phyloP scores from a whole-genome alignment of 2,797 vertebrate genomes.

The Sebastiscus tertius region DNA sequence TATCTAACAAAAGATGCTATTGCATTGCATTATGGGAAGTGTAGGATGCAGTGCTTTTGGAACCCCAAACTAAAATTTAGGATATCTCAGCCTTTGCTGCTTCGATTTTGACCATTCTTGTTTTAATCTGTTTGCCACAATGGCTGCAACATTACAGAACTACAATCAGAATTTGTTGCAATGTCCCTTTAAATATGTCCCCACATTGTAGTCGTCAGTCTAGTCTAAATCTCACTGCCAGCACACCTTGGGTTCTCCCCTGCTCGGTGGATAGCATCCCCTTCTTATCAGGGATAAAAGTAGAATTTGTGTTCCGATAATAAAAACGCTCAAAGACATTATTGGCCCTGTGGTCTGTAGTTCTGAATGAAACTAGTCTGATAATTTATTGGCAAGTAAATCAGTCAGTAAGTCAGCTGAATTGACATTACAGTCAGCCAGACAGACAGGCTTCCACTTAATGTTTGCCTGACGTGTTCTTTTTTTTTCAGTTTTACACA shows the following conservation, averaged over 20 bases:
- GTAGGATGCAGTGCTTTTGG: background rate
- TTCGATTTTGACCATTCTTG: background rate
- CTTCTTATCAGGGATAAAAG: slow-evolving; percentile 26
- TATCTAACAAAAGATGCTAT: background rate
- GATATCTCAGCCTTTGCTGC: background rate
- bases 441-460: slow-evolving; percentile 14
- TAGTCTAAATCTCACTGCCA: background rate
- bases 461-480: slow-evolving; percentile 30
- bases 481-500: slow-evolving; percentile 39
- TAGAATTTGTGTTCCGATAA: slow-evolving; percentile 9
- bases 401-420: slow-evolving; percentile 11
- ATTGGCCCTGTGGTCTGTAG: background rate
- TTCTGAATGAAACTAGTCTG: background rate
- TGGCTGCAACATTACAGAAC: background rate
- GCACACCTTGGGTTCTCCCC: background rate
- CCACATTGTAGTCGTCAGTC: background rate
- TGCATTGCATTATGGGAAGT: background rate
- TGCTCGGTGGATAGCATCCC: background rate
- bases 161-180: background rate
- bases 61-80: background rate
- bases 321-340: slow-evolving; percentile 9
- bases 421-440: slow-evolving; percentile 17
- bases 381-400: slow-evolving; percentile 13
- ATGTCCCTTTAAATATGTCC: background rate
- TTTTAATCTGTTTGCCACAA: background rate